Percentiles rank a stretch among this genome's conserved stretches.
These are phyloP conservation scores for Synaphobranchus kaupii DNA, from an alignment of 2,797 vertebrate genomes.

Conservation along the genomic window DNA sequence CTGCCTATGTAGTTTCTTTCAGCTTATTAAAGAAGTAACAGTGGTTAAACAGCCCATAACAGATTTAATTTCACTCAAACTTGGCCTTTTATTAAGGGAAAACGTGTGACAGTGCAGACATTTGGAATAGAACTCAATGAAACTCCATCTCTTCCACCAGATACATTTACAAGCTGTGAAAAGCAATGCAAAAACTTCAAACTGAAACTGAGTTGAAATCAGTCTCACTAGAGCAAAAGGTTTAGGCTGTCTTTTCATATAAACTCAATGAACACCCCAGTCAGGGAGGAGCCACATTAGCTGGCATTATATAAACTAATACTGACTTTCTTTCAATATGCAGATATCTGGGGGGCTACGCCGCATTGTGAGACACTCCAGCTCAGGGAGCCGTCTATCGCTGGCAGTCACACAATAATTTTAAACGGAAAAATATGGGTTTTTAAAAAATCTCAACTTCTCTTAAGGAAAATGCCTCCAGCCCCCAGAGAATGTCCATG, in stretches of 20 bases:
- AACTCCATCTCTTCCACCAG: slow-evolving; percentile 44
- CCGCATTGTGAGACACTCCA: slow-evolving; percentile 40
- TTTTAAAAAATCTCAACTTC: slow-evolving; percentile 43
- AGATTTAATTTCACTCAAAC: slow-evolving; percentile 4
- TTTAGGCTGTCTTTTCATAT: slow-evolving; percentile 53
- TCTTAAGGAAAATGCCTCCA: slow-evolving; percentile 34
- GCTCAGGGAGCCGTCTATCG: slow-evolving; percentile 50
- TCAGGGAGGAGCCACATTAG: slow-evolving; percentile 43
- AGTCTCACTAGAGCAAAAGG: slow-evolving; percentile 51
- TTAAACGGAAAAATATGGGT: slow-evolving; percentile 49
- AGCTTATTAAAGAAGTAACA: background rate
- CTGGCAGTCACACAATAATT: slow-evolving; percentile 51
- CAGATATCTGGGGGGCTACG: slow-evolving; percentile 44
- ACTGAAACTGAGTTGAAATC: slow-evolving; percentile 56
- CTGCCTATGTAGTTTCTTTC: background rate
- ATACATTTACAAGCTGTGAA: slow-evolving; percentile 64
- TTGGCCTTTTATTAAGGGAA: background rate
- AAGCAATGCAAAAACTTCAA: slow-evolving; percentile 59
- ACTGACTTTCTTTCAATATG: slow-evolving; percentile 57
- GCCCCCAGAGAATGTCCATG: slow-evolving; percentile 24
- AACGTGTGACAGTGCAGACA: slow-evolving; percentile 52
- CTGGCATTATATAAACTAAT: slow-evolving; percentile 55
- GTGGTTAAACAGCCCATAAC: background rate
- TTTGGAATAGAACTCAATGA: slow-evolving; percentile 53
- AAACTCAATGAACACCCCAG: slow-evolving; percentile 44